Evolutionary conservation across 2,888 invertebrate genomes (phyloP).

Genomic region (Ischnura elegans): DNA sequence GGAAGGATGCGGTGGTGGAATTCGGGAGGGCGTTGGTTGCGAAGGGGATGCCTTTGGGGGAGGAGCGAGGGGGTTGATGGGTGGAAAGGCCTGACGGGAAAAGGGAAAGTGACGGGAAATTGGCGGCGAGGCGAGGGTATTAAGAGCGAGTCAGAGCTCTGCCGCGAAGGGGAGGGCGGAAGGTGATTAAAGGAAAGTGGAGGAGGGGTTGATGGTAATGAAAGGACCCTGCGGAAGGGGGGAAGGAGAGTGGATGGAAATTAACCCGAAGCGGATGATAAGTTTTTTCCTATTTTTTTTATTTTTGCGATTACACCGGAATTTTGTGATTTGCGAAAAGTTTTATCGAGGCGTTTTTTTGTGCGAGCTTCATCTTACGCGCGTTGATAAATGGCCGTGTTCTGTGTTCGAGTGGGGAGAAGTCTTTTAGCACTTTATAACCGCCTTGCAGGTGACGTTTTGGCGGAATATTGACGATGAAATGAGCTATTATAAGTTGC

Average conservation of each 20-base stretch:
- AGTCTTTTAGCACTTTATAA: background rate
- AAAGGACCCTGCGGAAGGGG: background rate
- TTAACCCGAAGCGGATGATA: background rate
- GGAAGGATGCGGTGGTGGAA: slow-evolving; percentile 10
- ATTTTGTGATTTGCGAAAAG: background rate
- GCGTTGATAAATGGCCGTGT: background rate
- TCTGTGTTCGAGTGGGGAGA: background rate
- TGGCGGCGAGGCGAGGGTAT: background rate
- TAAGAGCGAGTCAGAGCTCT: slow-evolving; percentile 8
- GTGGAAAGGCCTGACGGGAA: background rate
- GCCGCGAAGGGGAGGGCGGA: background rate
- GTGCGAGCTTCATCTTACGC: background rate
- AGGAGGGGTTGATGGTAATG: slow-evolving; percentile 10
- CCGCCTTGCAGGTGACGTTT: background rate
- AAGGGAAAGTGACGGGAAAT: slow-evolving; percentile 42
- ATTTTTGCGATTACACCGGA: background rate
- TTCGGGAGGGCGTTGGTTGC: background rate
- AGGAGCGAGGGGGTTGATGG: background rate
- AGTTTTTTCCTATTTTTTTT: background rate
- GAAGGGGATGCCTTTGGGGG: background rate
- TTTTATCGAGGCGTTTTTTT: background rate
- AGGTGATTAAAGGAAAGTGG: background rate
- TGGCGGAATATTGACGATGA: background rate
- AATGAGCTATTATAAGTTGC: background rate
- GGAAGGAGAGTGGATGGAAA: background rate